Percentiles rank a stretch among this genome's conserved stretches.
These are phyloP conservation scores for Polydrusus pterygomalis DNA, from an alignment of 2,888 invertebrate species.

Conservation along the genomic window DNA sequence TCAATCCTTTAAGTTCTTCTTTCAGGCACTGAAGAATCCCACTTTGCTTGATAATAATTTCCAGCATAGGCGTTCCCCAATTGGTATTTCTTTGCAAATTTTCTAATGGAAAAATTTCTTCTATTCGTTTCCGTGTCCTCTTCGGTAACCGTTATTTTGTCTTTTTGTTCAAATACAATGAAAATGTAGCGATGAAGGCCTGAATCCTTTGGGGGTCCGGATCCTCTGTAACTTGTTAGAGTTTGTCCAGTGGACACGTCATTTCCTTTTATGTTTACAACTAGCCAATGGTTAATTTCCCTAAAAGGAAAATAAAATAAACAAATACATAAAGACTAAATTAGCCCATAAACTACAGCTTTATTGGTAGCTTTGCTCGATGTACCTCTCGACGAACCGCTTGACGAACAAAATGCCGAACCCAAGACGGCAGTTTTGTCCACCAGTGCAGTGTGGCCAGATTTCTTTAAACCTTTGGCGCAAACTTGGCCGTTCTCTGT, in stretches of 20 bases:
- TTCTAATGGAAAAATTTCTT: constrained; percentile 56
- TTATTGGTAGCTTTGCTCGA: too few species aligned
- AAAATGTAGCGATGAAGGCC: constrained; percentile 84
- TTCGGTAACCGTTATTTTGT: constrained; percentile 64
- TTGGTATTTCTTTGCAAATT: constrained; percentile 58
- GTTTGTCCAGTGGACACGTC: constrained; percentile 78
- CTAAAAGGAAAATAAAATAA: constrained; percentile 62
- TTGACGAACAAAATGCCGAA: too few species aligned
- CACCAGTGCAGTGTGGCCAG: too few species aligned
- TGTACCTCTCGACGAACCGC: too few species aligned
- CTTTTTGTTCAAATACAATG: constrained; percentile 79
- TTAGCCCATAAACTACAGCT: too few species aligned
- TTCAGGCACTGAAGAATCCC: constrained; percentile 61
- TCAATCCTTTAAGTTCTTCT: background rate
- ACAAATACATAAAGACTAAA: too few species aligned
- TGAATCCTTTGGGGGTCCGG: constrained; percentile 83
- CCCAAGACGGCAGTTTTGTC: too few species aligned
- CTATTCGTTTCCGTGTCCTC: constrained; percentile 41
- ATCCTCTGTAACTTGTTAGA: constrained; percentile 79
- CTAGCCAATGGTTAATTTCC: constrained; percentile 87
- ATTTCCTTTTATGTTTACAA: constrained; percentile 82
- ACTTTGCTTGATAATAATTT: constrained; percentile 61
- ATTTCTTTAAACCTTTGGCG: too few species aligned
- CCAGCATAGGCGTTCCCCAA: constrained; percentile 58
- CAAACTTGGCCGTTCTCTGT: too few species aligned